Percentiles rank a stretch among this genome's conserved stretches.
Conservation (phyloP, 2,113 vertebrate genomes). For the Misgurnus anguillicaudatus region DNA sequence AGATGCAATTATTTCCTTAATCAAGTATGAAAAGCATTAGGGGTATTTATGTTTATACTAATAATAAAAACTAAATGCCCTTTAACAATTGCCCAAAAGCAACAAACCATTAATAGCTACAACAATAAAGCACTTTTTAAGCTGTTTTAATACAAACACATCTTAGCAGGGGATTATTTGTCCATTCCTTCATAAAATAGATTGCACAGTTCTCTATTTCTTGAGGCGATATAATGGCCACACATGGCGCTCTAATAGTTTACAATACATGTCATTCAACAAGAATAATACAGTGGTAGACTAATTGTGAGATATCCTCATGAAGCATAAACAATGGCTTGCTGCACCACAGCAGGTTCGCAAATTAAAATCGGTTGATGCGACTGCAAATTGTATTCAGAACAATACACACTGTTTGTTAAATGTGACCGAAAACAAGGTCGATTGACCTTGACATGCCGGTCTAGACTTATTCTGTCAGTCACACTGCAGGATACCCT, state of each 20-base stretch:
- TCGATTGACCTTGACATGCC: slow-evolving; percentile 21
- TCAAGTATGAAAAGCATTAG: slow-evolving; percentile 2
- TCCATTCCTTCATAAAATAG: not conserved
- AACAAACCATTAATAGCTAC: not conserved
- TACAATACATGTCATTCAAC: slow-evolving; percentile 25
- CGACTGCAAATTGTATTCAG: not conserved
- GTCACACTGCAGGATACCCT: not conserved
- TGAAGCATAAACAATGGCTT: not conserved
- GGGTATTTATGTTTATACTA: not conserved
- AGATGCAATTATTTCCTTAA: not conserved
- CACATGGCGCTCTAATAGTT: not conserved
- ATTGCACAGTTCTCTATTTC: not conserved
- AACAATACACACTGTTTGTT: slow-evolving; percentile 15
- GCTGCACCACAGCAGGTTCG: not conserved
- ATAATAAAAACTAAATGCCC: not conserved
- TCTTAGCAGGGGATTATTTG: not conserved
- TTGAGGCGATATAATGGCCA: slow-evolving; percentile 18
- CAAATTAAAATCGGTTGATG: not conserved
- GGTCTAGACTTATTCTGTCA: slow-evolving; percentile 15
- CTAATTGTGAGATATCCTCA: not conserved
- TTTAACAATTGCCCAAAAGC: not conserved
- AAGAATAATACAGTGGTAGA: slow-evolving; percentile 1
- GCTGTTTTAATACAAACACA: not conserved
- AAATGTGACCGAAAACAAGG: not conserved
- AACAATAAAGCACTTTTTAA: not conserved